Conservation (phyloP, 2,888 invertebrate species). For the Ophion ellenae region DNA sequence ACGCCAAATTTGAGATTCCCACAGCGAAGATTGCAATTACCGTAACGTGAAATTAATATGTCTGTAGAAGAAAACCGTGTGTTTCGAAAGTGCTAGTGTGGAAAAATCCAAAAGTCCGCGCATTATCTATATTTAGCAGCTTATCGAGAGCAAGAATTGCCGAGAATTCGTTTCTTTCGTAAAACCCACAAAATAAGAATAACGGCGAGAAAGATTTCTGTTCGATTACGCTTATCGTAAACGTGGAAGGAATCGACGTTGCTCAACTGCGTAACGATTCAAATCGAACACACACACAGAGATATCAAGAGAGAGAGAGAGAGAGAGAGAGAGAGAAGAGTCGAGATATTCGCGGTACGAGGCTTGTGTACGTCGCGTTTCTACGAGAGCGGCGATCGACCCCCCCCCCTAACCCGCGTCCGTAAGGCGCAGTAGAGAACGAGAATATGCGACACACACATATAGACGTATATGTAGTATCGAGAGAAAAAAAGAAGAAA, state of each 20-base stretch:
- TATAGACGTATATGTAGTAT: background rate
- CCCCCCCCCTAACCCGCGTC: background rate
- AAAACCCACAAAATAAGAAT: background rate
- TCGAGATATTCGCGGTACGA: background rate
- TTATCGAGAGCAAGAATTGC: background rate
- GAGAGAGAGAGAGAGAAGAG: background rate
- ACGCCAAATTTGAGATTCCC: too few species aligned
- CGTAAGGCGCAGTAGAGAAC: background rate
- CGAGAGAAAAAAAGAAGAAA: constrained; percentile 38
- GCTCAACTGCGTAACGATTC: background rate
- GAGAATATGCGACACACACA: constrained; percentile 5
- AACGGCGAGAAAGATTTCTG: background rate
- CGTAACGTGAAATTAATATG: too few species aligned
- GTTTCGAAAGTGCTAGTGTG: too few species aligned
- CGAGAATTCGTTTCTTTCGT: background rate
- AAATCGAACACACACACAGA: background rate
- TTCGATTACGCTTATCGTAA: background rate
- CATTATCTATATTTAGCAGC: too few species aligned
- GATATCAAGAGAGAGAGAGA: background rate
- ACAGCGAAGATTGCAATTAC: too few species aligned
- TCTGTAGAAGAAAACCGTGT: too few species aligned
- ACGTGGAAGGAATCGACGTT: background rate
- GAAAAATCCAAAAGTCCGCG: background rate
- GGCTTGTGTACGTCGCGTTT: background rate
- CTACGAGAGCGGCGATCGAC: constrained; percentile 38